These are phyloP conservation scores for Cartodere bifasciata DNA, from an alignment of 2,888 invertebrate genomes.

Conservation along the genomic window DNA sequence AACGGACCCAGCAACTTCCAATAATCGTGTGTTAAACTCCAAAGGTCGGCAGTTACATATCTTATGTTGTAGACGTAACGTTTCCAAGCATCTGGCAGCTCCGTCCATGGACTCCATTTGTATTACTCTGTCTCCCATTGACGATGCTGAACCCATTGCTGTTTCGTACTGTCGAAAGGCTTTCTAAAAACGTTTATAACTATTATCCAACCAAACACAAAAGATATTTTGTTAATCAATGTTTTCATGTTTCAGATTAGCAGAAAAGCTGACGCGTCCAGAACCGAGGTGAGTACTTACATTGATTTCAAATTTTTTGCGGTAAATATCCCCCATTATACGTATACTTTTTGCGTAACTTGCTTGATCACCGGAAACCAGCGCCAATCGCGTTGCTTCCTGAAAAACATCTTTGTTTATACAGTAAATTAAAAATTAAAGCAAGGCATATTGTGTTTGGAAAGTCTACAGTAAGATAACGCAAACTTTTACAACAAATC, in stretches of 20 bases:
- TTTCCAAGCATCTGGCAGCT: constrained; percentile 68
- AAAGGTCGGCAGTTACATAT: constrained; percentile 79
- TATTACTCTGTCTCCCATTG: constrained; percentile 68
- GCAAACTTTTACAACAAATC: too few species aligned
- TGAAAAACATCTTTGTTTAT: too few species aligned
- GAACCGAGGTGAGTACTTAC: too few species aligned
- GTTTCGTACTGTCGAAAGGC: constrained; percentile 74
- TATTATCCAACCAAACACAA: too few species aligned
- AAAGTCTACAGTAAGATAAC: too few species aligned
- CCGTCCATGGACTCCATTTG: constrained; percentile 89
- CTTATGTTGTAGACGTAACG: constrained; percentile 62
- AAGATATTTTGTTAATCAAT: too few species aligned
- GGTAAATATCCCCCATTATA: constrained; percentile 74
- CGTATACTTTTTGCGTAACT: constrained; percentile 72
- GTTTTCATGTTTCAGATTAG: too few species aligned
- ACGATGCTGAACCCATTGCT: constrained; percentile 71
- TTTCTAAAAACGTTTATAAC: constrained; percentile 37
- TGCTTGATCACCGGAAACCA: constrained; percentile 74
- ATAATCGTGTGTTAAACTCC: constrained; percentile 70
- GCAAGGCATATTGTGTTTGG: too few species aligned
- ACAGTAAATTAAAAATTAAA: too few species aligned
- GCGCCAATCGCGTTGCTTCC: constrained; percentile 67
- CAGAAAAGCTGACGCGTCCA: too few species aligned
- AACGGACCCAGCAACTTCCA: constrained; percentile 74
- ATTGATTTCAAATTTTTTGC: constrained; percentile 71